Conservation (phyloP, 2,113 vertebrate species). For the Fukomys damarensis region DNA sequence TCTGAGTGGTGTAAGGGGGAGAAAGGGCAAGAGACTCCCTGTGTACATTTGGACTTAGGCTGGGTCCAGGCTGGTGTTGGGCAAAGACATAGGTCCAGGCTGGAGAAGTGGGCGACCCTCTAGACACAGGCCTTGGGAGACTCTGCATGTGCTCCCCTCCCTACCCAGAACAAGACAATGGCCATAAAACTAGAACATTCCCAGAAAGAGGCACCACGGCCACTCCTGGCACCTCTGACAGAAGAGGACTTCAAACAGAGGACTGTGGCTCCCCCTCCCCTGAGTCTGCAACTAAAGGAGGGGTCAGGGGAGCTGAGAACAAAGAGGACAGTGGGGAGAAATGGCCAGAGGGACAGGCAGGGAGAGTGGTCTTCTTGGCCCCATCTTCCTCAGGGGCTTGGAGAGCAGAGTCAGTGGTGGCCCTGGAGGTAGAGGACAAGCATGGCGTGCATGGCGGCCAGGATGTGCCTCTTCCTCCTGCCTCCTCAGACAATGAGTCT, state of each 20-base stretch:
- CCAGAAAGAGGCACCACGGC: conserved; percentile 27
- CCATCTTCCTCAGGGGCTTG: conserved; percentile 78
- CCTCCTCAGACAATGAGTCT: conserved; percentile 8
- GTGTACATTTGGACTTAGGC: conserved; percentile 77
- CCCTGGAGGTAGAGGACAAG: conserved; percentile 57
- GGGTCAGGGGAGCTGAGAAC: conserved; percentile 48
- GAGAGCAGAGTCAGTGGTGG: conserved; percentile 50
- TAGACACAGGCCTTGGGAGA: conserved; percentile 82
- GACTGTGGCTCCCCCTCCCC: conserved; percentile 56
- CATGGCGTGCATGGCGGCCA: neutral
- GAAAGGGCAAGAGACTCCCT: conserved; percentile 75
- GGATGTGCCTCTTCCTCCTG: neutral
- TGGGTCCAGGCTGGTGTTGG: conserved; percentile 70
- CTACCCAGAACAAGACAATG: conserved; percentile 67
- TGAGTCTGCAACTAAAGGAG: conserved; percentile 44
- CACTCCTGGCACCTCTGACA: conserved; percentile 27
- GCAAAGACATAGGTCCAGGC: conserved; percentile 80
- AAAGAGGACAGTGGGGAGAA: conserved; percentile 54
- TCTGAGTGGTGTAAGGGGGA: conserved; percentile 48
- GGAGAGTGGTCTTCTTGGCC: conserved; percentile 66
- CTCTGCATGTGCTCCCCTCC: conserved; percentile 80
- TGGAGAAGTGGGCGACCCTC: conserved; percentile 82
- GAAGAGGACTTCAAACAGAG: conserved; percentile 12
- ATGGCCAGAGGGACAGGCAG: conserved; percentile 66
- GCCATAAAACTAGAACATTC: conserved; percentile 58